phyloP scores from a whole-genome alignment of 2,888 invertebrate genomes.

The Kryphioiulus occultus region DNA sequence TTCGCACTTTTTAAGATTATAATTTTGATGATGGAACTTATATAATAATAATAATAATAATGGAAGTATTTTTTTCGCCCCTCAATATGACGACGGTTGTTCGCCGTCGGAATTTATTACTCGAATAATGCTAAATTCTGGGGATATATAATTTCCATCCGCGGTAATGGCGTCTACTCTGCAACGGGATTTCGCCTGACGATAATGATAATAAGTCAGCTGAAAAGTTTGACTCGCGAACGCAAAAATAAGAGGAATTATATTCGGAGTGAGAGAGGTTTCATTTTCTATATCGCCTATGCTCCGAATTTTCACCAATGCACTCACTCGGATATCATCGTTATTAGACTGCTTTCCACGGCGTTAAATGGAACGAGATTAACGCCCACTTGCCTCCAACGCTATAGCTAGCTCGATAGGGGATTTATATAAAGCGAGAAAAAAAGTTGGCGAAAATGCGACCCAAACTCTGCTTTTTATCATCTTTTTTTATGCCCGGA shows the following conservation, averaged over 20 bases:
- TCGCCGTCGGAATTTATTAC: slow-evolving; percentile 1
- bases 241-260: not conserved
- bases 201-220: not conserved
- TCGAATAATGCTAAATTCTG: slow-evolving; percentile 23
- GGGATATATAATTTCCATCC: not conserved
- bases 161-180: not conserved
- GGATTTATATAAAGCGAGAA: too few species aligned
- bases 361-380: too few species aligned
- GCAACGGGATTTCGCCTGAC: not conserved
- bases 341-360: too few species aligned
- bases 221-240: not conserved
- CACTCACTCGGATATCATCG: not conserved
- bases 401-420: too few species aligned
- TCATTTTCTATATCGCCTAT: too few species aligned
- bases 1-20: slow-evolving; percentile 15
- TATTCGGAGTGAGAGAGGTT: too few species aligned
- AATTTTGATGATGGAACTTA: slow-evolving; percentile 23
- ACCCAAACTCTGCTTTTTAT: too few species aligned
- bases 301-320: not conserved
- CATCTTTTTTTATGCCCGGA: too few species aligned
- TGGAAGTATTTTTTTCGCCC: not conserved
- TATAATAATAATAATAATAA: slow-evolving; percentile 18
- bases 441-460: too few species aligned
- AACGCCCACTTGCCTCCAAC: too few species aligned
- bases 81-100: too few species aligned